Evolutionary conservation across 1,140 invertebrate species (phyloP), one percentile per base, ranked within the genome.

Genomic region (Parasteatoda tepidariorum): DNA sequence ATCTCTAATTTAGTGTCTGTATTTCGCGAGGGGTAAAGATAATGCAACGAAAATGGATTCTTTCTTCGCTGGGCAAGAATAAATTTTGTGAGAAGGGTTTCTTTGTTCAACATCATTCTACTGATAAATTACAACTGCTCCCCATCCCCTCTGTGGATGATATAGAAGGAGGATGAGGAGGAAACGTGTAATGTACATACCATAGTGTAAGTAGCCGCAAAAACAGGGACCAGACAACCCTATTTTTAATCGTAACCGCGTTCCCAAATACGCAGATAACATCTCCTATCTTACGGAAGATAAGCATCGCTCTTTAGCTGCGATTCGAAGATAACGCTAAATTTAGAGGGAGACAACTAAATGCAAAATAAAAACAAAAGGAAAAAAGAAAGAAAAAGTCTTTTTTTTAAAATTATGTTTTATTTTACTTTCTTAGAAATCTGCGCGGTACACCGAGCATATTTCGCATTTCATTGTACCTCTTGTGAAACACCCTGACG

Each of bases 221-320:
- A 24, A 75, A 62, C 34, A 34, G 38, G 38, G 33, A 33, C 73
- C 59, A 62, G 73, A 62, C 55, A 41, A 62, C 73, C 74, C 74
- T 78, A 78, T 66, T 64, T 66, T 78, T 78, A 78, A 64, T n/a
- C 31, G 71, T 61, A 66, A 78, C 74, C 59, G 61, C 74, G 59
- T 66, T 78, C 61, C 34, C 4, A 0, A 66, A 57, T 11, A 57
- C n/a, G 18, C 26, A 66, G 74, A 78, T 78, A 78, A 66, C 74
- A 78, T 78, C 74, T 78, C 48, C 74, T 78, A 78, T 78, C 74
- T 78, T 28, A 54, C 15, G 9, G 24, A 34, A 78, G 74, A 78
- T 78, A 78, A 34, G 41, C 24, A 78, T 78, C 74, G 61, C 61
- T 78, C 74, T 78, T 78, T 78, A 66, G 74, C 74, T 66, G 55